phyloP scores from a whole-genome alignment of 2,113 vertebrate species.

The Panthera tigris region DNA sequence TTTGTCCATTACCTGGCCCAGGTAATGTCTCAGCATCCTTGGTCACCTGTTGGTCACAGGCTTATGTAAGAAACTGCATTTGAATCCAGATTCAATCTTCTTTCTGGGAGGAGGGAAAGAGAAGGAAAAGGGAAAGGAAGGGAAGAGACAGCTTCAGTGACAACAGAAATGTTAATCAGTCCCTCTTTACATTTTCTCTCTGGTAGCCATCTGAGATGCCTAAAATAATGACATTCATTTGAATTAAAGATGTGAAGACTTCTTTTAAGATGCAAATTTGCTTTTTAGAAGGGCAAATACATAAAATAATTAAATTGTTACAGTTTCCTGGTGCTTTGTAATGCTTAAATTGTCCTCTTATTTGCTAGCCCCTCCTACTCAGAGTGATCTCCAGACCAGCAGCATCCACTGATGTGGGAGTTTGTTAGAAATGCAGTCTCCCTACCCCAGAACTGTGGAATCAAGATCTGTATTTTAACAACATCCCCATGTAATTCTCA shows the following conservation, averaged over 20 bases:
- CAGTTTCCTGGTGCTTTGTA: neutral
- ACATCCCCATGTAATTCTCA: neutral
- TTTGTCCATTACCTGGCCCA: neutral
- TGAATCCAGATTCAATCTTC: neutral
- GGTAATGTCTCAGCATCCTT: neutral
- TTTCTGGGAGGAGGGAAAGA: neutral
- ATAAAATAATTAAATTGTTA: conserved; percentile 41
- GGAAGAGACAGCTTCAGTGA: neutral
- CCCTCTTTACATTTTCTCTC: neutral
- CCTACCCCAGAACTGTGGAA: neutral
- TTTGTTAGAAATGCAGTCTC: neutral
- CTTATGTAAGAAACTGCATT: neutral
- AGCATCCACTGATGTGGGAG: neutral
- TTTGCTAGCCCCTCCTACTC: neutral
- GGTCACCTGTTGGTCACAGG: neutral
- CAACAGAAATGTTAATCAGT: neutral
- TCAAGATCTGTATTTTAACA: neutral
- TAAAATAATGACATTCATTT: conserved; percentile 24
- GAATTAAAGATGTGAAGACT: conserved; percentile 24
- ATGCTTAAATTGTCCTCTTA: neutral
- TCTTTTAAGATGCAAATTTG: neutral
- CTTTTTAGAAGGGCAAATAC: conserved; percentile 5
- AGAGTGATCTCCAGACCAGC: neutral
- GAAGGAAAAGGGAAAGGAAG: neutral
- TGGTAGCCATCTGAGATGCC: neutral